Evolutionary conservation across 2,113 vertebrate species (phyloP).

Genomic region (Trematocara variabile): DNA sequence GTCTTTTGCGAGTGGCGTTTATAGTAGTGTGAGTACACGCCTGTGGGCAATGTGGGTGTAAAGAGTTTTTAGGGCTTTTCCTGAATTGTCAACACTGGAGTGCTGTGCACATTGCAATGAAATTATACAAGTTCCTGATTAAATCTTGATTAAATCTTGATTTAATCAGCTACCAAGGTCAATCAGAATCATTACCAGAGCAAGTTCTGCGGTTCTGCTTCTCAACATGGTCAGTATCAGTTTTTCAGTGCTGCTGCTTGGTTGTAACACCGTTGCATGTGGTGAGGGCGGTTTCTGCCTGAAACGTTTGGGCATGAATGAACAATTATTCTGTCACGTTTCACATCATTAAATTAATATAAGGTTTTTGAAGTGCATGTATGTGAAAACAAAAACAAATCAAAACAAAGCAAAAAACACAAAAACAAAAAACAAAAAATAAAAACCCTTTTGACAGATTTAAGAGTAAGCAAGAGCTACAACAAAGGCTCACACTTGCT

Average conservation of each 20-base stretch:
- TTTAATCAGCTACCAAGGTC: neutral
- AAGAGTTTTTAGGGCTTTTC: neutral
- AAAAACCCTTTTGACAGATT: neutral
- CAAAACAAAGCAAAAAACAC: neutral
- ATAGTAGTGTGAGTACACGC: neutral
- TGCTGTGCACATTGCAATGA: neutral
- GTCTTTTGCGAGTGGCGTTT: neutral
- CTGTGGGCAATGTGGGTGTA: neutral
- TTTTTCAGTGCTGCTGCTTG: neutral
- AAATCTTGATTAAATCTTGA: neutral
- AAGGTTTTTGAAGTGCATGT: neutral
- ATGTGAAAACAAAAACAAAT: neutral
- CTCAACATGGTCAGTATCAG: neutral
- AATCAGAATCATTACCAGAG: neutral
- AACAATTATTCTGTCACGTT: neutral
- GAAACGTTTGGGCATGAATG: neutral
- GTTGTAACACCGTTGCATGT: neutral
- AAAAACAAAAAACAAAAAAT: neutral
- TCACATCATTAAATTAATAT: neutral
- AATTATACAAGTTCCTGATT: neutral
- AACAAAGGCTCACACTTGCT: conserved; percentile 13
- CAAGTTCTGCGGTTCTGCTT: neutral
- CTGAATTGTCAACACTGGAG: neutral
- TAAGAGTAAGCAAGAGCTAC: conserved; percentile 18
- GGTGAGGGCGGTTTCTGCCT: neutral